These are phyloP conservation scores for Acronicta aceris DNA, from an alignment of 2,888 invertebrate genomes.

Conservation along the genomic window DNA sequence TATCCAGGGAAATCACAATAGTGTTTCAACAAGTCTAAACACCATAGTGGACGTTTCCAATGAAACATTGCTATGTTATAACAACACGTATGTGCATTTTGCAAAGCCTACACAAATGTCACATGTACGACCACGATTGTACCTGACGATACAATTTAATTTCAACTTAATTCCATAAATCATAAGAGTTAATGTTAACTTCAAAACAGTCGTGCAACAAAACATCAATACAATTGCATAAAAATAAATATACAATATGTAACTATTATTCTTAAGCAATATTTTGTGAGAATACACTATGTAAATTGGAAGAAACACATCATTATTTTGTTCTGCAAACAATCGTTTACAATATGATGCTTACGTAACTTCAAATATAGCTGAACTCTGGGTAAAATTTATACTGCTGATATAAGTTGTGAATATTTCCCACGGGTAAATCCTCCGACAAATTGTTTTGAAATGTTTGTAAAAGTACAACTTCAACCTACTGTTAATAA, in stretches of 20 bases:
- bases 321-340: constrained; percentile 35
- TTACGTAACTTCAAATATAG: constrained; percentile 35
- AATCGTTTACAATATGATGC: constrained; percentile 41
- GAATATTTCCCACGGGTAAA: constrained; percentile 47
- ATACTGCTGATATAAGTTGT: constrained; percentile 18
- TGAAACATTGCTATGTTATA: constrained; percentile 27
- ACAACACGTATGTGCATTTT: constrained; percentile 45
- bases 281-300: constrained; percentile 22
- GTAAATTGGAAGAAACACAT: constrained; percentile 33
- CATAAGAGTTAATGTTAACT: neutral
- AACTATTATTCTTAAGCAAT: constrained; percentile 14
- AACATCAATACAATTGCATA: neutral
- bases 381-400: constrained; percentile 22
- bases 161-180: constrained; percentile 3
- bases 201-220: constrained; percentile 31
- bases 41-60: constrained; percentile 10
- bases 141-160: constrained; percentile 4
- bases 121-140: constrained; percentile 47
- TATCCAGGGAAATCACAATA: constrained; percentile 7
- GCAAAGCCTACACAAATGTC: constrained; percentile 59
- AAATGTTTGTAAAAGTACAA: constrained; percentile 5
- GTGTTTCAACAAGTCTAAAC: constrained; percentile 24
- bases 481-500: no score
- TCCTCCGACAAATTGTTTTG: constrained; percentile 4
- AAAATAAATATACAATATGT: constrained; percentile 14